A percentile compares a stretch with the other conserved stretches of the same genome.
These are phyloP conservation scores for Siderastrea radians DNA, from an alignment of 92 coral and sea anemone genomes.

Conservation along the genomic window DNA sequence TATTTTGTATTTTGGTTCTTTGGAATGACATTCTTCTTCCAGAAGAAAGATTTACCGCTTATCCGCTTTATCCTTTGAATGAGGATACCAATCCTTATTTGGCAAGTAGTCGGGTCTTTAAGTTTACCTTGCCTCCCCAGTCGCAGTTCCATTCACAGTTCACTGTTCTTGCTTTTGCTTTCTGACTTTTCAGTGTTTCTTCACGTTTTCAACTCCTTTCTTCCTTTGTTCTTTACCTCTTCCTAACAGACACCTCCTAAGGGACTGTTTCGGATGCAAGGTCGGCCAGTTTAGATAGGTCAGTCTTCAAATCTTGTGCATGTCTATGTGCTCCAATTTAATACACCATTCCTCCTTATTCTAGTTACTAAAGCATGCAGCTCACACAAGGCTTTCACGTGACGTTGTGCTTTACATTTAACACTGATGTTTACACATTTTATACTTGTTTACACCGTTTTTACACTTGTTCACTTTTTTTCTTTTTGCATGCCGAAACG, in stretches of 20 bases:
- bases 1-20: no score
- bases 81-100: no score
- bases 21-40: no score
- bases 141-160: neutral
- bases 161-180: neutral
- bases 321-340: neutral
- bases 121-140: neutral
- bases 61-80: no score
- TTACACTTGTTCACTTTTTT: neutral
- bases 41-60: no score
- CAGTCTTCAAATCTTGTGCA: constrained; percentile 16
- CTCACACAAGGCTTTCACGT: neutral
- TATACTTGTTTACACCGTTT: neutral
- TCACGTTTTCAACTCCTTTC: constrained; percentile 13
- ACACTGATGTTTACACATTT: neutral
- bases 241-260: constrained; percentile 44
- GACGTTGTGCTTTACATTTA: neutral
- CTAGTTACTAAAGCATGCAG: neutral
- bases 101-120: neutral
- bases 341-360: neutral
- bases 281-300: constrained; percentile 55
- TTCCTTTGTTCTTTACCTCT: constrained; percentile 13
- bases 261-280: constrained; percentile 49
- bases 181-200: neutral
- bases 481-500: neutral